phyloP scores from a whole-genome alignment of 1,140 invertebrate genomes.

The Drosophila ananassae region DNA sequence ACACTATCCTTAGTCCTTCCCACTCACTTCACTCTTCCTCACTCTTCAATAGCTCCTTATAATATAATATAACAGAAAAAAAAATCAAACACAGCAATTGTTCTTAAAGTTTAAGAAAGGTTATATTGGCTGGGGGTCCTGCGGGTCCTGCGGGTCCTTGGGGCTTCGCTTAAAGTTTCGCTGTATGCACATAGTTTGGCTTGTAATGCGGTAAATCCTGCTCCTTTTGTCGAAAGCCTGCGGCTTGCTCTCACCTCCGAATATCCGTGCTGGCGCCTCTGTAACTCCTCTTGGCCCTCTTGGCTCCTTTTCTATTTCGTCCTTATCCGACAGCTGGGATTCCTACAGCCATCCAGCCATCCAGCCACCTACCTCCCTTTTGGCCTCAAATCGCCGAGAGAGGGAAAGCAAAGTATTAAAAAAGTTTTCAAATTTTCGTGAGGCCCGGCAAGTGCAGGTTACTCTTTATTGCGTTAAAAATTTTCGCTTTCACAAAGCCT shows the following conservation, averaged over 20 bases:
- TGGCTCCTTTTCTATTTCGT: conserved; percentile 8
- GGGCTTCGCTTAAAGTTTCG: conserved; percentile 37
- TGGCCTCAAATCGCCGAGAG: conserved; percentile 8
- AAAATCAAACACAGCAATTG: neutral
- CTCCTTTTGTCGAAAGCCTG: conserved; percentile 30
- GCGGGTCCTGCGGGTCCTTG: neutral
- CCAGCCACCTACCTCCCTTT: neutral
- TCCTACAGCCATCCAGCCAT: conserved; percentile 1
- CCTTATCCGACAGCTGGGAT: conserved; percentile 31
- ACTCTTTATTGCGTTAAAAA: conserved; percentile 77
- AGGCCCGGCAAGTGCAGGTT: conserved; percentile 69
- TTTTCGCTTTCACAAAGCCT: conserved; percentile 69
- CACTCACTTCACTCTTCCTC: neutral
- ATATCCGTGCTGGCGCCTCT: conserved; percentile 5
- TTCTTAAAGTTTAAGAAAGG: conserved; percentile 3
- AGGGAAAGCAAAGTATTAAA: conserved; percentile 64
- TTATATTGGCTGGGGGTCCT: conserved; percentile 33
- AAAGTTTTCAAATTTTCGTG: conserved; percentile 78
- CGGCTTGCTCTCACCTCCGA: conserved; percentile 57
- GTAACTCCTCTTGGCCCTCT: conserved; percentile 3
- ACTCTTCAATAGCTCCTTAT: neutral
- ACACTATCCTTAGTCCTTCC: neutral
- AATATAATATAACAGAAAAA: neutral
- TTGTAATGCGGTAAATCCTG: conserved; percentile 56
- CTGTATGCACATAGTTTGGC: conserved; percentile 51